Base-by-base conservation (phyloP, 2,113 vertebrate genomes). In the Istiophorus platypterus region DNA sequence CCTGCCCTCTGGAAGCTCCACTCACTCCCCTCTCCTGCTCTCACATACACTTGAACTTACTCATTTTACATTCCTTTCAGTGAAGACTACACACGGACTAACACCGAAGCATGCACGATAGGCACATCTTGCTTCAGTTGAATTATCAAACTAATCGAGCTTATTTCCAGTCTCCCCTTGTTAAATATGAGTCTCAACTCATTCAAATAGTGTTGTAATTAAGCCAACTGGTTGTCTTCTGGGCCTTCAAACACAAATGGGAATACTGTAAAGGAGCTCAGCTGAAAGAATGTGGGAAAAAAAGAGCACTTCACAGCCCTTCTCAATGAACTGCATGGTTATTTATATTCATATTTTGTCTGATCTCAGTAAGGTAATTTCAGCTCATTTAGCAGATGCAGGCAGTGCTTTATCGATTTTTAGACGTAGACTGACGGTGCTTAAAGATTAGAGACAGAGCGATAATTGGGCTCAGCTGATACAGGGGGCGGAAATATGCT, bases 141-240 rank as follows among this genome's bases (percentile, higher is more conserved):
- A 76, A 72, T 54, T 78, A 47, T 84, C 34, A 37, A 67, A 42
- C 71, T 65, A 70, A 68, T 81, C 66, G 72, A 59, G 61, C 52
- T 84, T 80, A 29, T 79, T 82, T 82, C 82, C 49, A 51, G 52
- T 34, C 47, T 74, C 12, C 15, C 26, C 31, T 47, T 66, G 57
- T 87, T 91, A 86, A 88, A 70, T 72, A 57, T 37, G 47, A 41
- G 58, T 22, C 27, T 74, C 18, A 14, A n/a, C 70, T 80, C 67
- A 58, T 72, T 85, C 11, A 18, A 64, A 49, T n/a, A 47, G 57
- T 45, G 59, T 86, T 89, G 84, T 89, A 91, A 92, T 91, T 88
- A 93, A 89, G 26, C 18, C 41, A 26, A 70, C 15, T 12, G 3
- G 1, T 52, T 15, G 70, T 76, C 90, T 18, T 74, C 61, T 42